Conservation (phyloP, 2,888 invertebrate genomes). For the Aporophyla nigra region DNA sequence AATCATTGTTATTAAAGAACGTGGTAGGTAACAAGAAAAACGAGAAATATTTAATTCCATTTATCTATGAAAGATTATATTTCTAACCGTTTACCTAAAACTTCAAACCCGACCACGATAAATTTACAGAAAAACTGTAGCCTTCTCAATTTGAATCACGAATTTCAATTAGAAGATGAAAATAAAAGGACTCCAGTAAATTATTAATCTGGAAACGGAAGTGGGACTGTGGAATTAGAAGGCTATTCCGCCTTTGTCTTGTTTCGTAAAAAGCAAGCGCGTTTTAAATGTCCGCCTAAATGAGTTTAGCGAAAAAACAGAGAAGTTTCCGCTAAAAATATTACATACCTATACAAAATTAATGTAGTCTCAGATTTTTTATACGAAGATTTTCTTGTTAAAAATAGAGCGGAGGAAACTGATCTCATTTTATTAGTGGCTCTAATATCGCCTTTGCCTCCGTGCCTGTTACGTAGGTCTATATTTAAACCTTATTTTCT, state of each 20-base stretch:
- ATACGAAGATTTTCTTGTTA: background rate
- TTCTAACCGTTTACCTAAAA: background rate
- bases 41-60: background rate
- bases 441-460: background rate
- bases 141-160: slow-evolving; percentile 21
- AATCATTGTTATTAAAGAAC: slow-evolving; percentile 1
- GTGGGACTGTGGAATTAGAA: slow-evolving; percentile 10
- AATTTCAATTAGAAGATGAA: slow-evolving; percentile 25
- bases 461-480: slow-evolving; percentile 1
- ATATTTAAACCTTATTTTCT: slow-evolving; percentile 29
- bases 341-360: background rate
- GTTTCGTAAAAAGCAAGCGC: slow-evolving; percentile 13
- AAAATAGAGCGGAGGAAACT: background rate
- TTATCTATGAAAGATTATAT: slow-evolving; percentile 1
- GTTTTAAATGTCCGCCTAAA: slow-evolving; percentile 15
- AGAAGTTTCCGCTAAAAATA: background rate
- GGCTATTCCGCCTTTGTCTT: slow-evolving; percentile 19
- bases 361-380: background rate
- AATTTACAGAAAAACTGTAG: slow-evolving; percentile 8
- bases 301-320: background rate
- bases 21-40: background rate
- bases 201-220: slow-evolving; percentile 44
- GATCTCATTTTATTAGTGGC: slow-evolving; percentile 23
- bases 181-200: slow-evolving; percentile 25
- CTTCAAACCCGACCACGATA: background rate